Evolutionary conservation across 2,113 vertebrate genomes (phyloP), one percentile per base, ranked within the genome.

Genomic region (Colius striatus): DNA sequence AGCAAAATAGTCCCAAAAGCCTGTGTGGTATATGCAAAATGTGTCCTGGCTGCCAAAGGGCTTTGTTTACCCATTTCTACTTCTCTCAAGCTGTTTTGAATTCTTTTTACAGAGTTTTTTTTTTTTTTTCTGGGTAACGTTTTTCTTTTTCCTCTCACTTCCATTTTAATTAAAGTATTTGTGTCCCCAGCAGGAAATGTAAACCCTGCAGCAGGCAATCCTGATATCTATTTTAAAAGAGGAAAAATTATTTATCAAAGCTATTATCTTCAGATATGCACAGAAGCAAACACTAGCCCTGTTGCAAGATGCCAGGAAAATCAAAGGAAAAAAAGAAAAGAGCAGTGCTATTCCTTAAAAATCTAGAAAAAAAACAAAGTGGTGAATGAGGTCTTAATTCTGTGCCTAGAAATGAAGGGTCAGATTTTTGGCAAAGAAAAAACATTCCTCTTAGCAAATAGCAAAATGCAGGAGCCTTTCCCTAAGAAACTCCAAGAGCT

Each of bases 121-220:
- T 88, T 92, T 53, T 36, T 71, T 78, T 85, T 94, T 53, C 63
- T 72, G 63, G 48, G 80, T 75, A 51, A 6, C 45, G 54, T 29
- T 60, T 63, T 85, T 61, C 55, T n/a, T 8, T 0, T 27, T 41
- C 38, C 38, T 12, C 38, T 43, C 9, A 4, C 23, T 57, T 76
- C 74, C 71, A 77, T 83, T 86, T 89, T 95, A 96, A 96, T 95
- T 90, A 89, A 88, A 82, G 94, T 95, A 96, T 97, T 97, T 96
- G 25, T 97, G 91, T 97, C 84, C 96, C 84, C 96, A 97, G 96
- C 94, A 96, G 97, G 96, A 97, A 97, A 96, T 91, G 77, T 95
- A 95, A 96, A 95, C 91, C 93, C n/a, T 95, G 96, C 89, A 94
- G 91, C 95, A 96, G 81, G 79, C 91, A 95, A 96, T 94, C 96